These are phyloP conservation scores for Trachelus stipa DNA, from an alignment of 2,888 invertebrate species.

Conservation along the genomic window DNA sequence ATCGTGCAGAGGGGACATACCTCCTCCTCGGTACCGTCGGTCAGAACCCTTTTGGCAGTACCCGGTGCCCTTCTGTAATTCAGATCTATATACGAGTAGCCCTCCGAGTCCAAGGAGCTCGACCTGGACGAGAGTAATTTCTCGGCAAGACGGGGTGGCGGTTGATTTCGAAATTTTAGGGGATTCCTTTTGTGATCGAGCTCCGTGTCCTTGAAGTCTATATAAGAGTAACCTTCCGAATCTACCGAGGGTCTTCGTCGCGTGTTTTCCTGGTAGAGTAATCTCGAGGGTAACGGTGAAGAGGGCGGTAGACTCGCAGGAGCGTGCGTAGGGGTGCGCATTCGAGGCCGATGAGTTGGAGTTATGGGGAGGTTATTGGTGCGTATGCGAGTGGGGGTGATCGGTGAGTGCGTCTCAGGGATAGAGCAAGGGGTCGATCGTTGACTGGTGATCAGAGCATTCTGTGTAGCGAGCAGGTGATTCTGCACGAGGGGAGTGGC, in stretches of 20 bases:
- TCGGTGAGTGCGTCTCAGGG: background rate
- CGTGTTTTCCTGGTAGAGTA: background rate
- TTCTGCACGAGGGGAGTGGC: conserved; percentile 6
- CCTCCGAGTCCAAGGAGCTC: conserved; percentile 46
- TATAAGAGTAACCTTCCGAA: conserved; percentile 57
- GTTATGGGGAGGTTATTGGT: conserved; percentile 41
- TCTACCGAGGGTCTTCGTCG: conserved; percentile 48
- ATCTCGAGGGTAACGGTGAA: conserved; percentile 23
- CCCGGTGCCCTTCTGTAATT: conserved; percentile 44
- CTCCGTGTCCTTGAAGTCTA: conserved; percentile 47
- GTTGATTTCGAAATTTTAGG: conserved; percentile 19
- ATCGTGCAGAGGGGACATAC: conserved; percentile 60
- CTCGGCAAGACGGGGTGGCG: conserved; percentile 1
- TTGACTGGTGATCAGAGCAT: conserved; percentile 46
- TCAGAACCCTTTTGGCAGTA: conserved; percentile 41
- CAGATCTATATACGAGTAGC: conserved; percentile 52
- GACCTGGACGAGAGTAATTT: conserved; percentile 13
- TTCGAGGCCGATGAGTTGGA: conserved; percentile 47
- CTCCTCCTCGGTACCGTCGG: conserved; percentile 52
- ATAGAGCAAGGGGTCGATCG: conserved; percentile 25
- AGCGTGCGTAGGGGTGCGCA: conserved; percentile 18
- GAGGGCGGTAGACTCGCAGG: conserved; percentile 7
- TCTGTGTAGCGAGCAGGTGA: conserved; percentile 38
- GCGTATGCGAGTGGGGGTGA: conserved; percentile 18
- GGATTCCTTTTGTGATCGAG: conserved; percentile 3